Base-by-base conservation (phyloP, 2,113 vertebrate species). In the Sceloporus undulatus region DNA sequence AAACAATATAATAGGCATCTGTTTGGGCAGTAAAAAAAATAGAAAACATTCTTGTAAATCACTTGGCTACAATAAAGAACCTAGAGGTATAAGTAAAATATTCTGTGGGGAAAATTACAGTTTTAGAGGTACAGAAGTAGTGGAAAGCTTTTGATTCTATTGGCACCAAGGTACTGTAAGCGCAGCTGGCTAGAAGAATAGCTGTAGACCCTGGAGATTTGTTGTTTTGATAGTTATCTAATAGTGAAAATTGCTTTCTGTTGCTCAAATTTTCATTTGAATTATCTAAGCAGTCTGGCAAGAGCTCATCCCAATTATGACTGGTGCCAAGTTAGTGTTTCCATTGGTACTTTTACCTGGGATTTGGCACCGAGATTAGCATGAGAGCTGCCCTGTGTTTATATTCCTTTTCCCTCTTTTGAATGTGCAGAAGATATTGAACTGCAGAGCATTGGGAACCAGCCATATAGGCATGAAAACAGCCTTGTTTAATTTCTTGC, bases 251-350 rank as follows among this genome's bases (percentile, higher is more conserved):
- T 84, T 56, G 74, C 73, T 84, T 88, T 88, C 74, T 78, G 87
- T 78, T 76, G 73, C 87, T 88, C 54, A 78, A 54, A 84, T 88
- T 88, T 88, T 88, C 81, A 84, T 66, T 84, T 88, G 81, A 84
- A 68, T 84, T 88, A 84, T 84, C 59, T 34, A 70, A 76, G 74
- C 62, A 70, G 42, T 38, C 77, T 84, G 73, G 87, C 81, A 38
- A 70, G 62, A 88, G 6, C 74, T 59, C 62, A 83, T 88, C 73
- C 34, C 82, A 77, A 84, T 84, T 84, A 84, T 78, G 48, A 84
- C 48, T 54, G 87, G 78, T 84, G 74, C 59, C 81, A 84, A 5
- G 8, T 11, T 83, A 38, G 73, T 76, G 70, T 66, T 88, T 88
- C 80, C 62, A 78, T 5, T 70, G 80, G 81, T 76, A 78, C 38